These are phyloP conservation scores for Lamprotornis superbus DNA, from an alignment of 2,113 vertebrate genomes.

Conservation along the genomic window DNA sequence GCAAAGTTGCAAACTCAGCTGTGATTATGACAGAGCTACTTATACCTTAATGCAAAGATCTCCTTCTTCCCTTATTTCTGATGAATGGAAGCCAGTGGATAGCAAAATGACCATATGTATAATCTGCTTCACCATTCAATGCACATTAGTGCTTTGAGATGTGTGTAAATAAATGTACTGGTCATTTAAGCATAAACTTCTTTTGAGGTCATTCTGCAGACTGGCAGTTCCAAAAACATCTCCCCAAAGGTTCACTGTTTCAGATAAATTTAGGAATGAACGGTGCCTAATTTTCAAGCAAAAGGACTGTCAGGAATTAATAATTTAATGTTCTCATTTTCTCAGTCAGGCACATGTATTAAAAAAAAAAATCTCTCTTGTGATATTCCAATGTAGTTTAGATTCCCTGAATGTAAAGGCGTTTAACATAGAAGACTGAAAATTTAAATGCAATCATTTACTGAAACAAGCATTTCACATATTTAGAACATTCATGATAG, in stretches of 20 bases:
- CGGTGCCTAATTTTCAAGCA: not conserved
- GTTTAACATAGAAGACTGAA: not conserved
- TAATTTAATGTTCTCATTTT: conserved; percentile 35
- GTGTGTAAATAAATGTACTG: not conserved
- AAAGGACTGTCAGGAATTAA: not conserved
- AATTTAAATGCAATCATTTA: not conserved
- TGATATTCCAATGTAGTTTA: not conserved
- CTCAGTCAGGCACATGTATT: not conserved
- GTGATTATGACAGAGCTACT: not conserved
- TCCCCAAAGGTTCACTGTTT: conserved; percentile 24
- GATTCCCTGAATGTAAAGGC: not conserved
- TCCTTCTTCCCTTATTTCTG: not conserved
- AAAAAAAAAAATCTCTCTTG: not conserved
- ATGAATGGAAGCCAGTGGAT: not conserved
- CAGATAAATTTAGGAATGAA: conserved; percentile 23
- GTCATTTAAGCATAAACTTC: not conserved
- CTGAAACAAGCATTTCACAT: not conserved
- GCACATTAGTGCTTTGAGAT: not conserved
- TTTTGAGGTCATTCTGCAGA: not conserved
- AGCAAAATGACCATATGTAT: not conserved
- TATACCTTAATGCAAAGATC: not conserved
- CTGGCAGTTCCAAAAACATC: not conserved
- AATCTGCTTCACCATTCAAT: not conserved
- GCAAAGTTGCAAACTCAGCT: not conserved
- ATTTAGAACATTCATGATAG: not conserved